These are phyloP conservation scores for Pandion haliaetus DNA, from an alignment of 2,113 vertebrate species.

Conservation along the genomic window DNA sequence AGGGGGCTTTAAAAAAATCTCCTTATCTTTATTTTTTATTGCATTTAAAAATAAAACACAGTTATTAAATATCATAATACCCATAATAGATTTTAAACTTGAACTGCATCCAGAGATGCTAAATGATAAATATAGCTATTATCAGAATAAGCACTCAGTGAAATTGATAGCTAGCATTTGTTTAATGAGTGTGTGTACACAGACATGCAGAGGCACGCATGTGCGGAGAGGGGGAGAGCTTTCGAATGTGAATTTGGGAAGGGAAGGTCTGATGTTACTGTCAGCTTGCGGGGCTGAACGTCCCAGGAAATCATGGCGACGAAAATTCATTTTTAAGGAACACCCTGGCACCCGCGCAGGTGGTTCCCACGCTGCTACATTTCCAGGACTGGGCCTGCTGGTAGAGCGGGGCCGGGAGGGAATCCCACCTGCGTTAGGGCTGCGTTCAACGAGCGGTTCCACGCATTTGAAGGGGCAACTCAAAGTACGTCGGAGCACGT, in stretches of 20 bases:
- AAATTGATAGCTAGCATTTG: slow-evolving; percentile 40
- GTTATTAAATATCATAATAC: slow-evolving; percentile 61
- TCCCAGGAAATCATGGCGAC: rapidly evolving
- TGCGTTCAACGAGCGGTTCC: rapidly evolving
- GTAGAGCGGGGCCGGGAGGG: background rate
- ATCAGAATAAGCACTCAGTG: slow-evolving; percentile 35
- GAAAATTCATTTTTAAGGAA: rapidly evolving
- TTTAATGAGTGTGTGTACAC: background rate
- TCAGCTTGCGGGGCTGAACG: rapidly evolving
- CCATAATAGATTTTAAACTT: slow-evolving; percentile 44
- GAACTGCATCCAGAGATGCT: slow-evolving; percentile 55
- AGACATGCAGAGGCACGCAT: background rate
- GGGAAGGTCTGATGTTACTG: background rate
- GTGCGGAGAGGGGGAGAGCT: background rate
- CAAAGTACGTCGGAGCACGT: rapidly evolving
- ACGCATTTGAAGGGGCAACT: rapidly evolving
- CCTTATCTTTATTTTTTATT: slow-evolving; percentile 45
- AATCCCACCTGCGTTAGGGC: rapidly evolving
- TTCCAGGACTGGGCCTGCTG: background rate
- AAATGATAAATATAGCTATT: slow-evolving; percentile 60
- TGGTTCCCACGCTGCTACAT: rapidly evolving
- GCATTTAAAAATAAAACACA: slow-evolving; percentile 50
- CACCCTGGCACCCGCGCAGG: rapidly evolving
- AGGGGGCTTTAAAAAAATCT: background rate
- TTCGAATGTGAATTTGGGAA: rapidly evolving